Evolutionary conservation across 2,113 vertebrate genomes (phyloP), one percentile per base, ranked within the genome.

Genomic region (Tenrec ecaudatus): DNA sequence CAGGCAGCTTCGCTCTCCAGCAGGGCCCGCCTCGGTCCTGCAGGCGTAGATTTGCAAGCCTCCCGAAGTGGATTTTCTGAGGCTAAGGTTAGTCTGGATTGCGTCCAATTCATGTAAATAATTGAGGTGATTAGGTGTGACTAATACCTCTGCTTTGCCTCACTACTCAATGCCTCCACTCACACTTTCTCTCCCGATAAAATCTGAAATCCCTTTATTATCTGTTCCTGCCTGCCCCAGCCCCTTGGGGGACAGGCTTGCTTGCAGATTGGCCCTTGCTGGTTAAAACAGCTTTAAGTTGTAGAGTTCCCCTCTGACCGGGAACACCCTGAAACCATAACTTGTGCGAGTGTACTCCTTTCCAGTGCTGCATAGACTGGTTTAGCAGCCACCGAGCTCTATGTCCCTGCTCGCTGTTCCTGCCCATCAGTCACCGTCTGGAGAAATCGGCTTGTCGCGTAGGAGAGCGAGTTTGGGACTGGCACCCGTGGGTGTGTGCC

Each of bases 41-140:
- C 64, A 68, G 84, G 73, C 84, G 23, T 60, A 87, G 79, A 40
- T 81, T 86, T 58, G 36, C 19, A 83, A 40, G 75, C 79, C 66
- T 23, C 9, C 43, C 9, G 1, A 23, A 69, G 81, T 95, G 36
- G 75, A 43, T 92, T 95, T 95, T 82, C 88, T 22, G 76, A 93
- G 82, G 82, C 86, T 88, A n/a, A 84, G 89, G 82, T 87, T 85
- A 76, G 57, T 86, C 92, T 95, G 92, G 75, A 60, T 69, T 79
- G 80, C 78, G 73, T 95, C 90, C 90, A 95, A 75, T 82, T 96
- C 69, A 76, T 91, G 31, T 95, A 82, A 95, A 93, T 95, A 93
- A 96, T 92, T 82, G 75, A 95, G 47, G 38, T 88, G 90, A 92
- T 83, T 80, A 94, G 69, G 60, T 86, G 79, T 80, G 90, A 81